Evolutionary conservation across 2,888 invertebrate genomes (phyloP).

Genomic region (Pristionchus mayeri): DNA sequence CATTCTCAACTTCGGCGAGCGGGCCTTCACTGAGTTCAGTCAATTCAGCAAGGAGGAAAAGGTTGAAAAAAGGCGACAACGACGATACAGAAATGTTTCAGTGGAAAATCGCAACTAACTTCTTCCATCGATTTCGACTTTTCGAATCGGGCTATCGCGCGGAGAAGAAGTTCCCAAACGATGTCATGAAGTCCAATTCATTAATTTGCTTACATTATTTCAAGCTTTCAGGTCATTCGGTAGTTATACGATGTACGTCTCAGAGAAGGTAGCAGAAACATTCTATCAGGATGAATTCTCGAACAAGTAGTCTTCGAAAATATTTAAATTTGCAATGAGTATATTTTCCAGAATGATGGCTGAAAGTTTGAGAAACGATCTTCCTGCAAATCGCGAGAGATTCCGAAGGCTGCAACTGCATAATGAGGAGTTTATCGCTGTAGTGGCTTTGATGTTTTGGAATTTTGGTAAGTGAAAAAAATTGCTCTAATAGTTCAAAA

Average conservation of each 20-base stretch:
- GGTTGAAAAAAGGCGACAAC: background rate
- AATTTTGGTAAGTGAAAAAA: no score
- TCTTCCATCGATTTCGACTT: conserved; percentile 6
- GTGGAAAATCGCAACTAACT: background rate
- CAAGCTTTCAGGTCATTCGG: background rate
- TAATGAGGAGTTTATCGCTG: background rate
- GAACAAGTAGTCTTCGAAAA: background rate
- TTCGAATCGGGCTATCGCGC: background rate
- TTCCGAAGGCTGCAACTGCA: background rate
- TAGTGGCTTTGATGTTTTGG: background rate
- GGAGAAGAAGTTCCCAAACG: background rate
- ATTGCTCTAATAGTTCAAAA: background rate
- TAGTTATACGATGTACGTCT: background rate
- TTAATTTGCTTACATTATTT: background rate
- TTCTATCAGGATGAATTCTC: background rate
- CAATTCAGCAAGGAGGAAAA: background rate
- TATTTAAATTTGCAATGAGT: background rate
- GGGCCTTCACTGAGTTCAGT: background rate
- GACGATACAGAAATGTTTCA: background rate
- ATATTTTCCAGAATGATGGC: background rate
- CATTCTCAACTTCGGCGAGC: background rate
- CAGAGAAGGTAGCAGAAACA: background rate
- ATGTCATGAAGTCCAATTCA: background rate
- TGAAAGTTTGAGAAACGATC: background rate
- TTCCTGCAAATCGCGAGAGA: background rate